Conservation (phyloP, 2,888 invertebrate species). For the Metallyticus violacea region DNA sequence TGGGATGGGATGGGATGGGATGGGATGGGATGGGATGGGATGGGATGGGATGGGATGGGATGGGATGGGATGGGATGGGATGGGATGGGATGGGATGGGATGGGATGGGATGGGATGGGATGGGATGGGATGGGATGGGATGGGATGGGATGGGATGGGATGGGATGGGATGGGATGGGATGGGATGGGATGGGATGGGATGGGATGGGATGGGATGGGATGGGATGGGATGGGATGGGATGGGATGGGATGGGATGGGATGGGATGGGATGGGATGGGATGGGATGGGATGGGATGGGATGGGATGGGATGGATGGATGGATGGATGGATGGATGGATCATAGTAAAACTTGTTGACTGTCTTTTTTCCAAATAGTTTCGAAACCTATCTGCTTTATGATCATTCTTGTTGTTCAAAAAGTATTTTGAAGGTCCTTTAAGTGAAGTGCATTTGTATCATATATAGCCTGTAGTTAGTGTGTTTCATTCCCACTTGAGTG, state of each 20-base stretch:
- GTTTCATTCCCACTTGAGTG: too few species aligned
- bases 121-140: slow-evolving; percentile 14
- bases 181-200: slow-evolving; percentile 8
- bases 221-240: neutral
- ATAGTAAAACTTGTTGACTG: too few species aligned
- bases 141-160: slow-evolving; percentile 13
- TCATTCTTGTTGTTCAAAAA: too few species aligned
- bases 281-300: too few species aligned
- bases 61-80: neutral
- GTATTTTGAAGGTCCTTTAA: too few species aligned
- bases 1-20: slow-evolving; percentile 1
- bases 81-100: neutral
- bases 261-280: slow-evolving; percentile 4
- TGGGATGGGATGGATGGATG: too few species aligned
- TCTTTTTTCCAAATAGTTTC: too few species aligned
- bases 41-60: neutral
- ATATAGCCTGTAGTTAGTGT: too few species aligned
- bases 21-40: neutral
- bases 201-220: neutral
- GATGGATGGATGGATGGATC: too few species aligned
- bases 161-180: slow-evolving; percentile 16
- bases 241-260: neutral
- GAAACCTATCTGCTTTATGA: too few species aligned
- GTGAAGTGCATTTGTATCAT: too few species aligned
- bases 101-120: slow-evolving; percentile 13